Conservation (phyloP, 2,113 vertebrate species). For the Mionectes macconnelli region DNA sequence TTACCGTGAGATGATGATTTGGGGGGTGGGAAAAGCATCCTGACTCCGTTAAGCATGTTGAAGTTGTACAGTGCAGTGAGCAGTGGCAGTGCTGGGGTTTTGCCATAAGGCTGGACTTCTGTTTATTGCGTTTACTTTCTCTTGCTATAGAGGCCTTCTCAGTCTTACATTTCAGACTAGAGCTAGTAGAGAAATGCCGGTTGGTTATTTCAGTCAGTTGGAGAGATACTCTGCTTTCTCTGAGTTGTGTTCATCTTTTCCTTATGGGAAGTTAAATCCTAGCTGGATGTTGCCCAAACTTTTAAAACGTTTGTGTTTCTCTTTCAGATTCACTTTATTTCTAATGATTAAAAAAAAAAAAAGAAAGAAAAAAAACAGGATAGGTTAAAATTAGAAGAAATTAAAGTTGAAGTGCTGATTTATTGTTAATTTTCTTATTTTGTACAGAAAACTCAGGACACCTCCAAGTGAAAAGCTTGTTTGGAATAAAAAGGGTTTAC, state of each 20-base stretch:
- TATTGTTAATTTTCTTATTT: background rate
- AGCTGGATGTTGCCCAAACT: background rate
- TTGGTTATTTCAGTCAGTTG: background rate
- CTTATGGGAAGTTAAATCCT: background rate
- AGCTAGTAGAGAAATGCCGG: background rate
- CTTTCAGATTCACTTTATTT: background rate
- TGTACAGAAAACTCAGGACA: background rate
- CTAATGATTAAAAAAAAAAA: background rate
- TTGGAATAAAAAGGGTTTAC: conserved; percentile 29
- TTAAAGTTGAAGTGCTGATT: background rate
- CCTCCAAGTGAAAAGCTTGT: background rate
- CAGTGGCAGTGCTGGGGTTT: background rate
- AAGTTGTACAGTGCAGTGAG: background rate
- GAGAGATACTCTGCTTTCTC: background rate
- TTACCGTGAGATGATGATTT: background rate
- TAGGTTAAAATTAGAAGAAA: background rate
- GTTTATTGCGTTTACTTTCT: background rate
- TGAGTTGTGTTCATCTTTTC: background rate
- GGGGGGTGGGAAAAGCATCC: background rate
- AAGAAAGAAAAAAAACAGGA: no score
- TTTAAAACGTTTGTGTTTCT: background rate
- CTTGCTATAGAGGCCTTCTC: background rate
- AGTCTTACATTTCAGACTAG: background rate
- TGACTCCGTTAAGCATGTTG: background rate
- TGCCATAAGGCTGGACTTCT: background rate